These are phyloP conservation scores for Pipistrellus pipistrellus DNA, from an alignment of 2,797 vertebrate genomes.

Conservation along the genomic window DNA sequence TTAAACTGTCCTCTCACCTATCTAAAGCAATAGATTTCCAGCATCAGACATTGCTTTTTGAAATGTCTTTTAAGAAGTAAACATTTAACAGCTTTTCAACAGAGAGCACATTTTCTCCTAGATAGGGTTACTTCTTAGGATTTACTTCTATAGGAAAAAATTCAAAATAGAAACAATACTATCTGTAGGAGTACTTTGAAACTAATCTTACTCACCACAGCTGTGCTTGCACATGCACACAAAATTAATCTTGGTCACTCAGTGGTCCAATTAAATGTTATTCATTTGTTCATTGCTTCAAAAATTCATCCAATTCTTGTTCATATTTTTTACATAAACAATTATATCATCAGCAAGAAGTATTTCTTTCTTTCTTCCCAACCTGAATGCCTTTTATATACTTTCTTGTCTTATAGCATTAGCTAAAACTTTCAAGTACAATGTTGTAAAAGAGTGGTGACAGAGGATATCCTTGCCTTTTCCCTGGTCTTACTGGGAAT, in stretches of 20 bases:
- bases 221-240: neutral
- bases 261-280: neutral
- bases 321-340: neutral
- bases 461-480: neutral
- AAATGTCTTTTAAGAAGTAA: conserved; percentile 26
- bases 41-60: neutral
- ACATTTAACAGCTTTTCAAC: neutral
- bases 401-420: neutral
- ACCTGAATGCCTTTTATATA: neutral
- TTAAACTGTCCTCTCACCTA: neutral
- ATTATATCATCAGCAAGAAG: neutral
- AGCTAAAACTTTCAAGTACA: neutral
- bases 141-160: neutral
- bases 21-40: neutral
- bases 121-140: neutral
- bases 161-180: neutral
- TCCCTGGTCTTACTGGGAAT: neutral
- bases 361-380: conserved; percentile 22
- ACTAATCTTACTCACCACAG: neutral
- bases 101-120: neutral
- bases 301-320: neutral
- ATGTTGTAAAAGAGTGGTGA: neutral
- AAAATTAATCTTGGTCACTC: neutral
- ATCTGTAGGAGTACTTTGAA: neutral
- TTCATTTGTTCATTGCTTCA: neutral